Evolutionary conservation across 1,140 invertebrate genomes (phyloP), one percentile per base, ranked within the genome.

Genomic region (Aphidius ervi): DNA sequence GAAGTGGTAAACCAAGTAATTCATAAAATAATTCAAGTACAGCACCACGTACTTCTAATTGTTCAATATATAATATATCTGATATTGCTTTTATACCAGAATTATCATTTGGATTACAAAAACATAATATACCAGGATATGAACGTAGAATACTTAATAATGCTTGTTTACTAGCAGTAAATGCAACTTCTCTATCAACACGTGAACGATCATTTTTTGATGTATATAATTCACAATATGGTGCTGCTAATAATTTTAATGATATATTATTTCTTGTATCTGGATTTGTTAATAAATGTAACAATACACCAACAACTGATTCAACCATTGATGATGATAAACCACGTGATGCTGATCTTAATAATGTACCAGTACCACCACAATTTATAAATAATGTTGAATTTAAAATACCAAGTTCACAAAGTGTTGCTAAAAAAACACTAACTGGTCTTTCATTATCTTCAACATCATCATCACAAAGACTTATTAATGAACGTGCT

Each of bases 21-120:
- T 97, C 94, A 76, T 94, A 97, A 10, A 98, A 80, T 49, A 97
- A 80, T 74, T 96, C 94, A 69, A 98, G 79, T 66, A 97, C 88
- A 50, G 91, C 90, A 84, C 92, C 92, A 76, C 93, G 83, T 68
- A 94, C 91, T 83, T 97, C 92, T 48, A 89, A 73, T 71, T 95
- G 89, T 63, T 92, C 90, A 60, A 96, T 83, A 73, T 95, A 92
- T 2, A 97, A 76, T 55, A 94, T 89, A 70, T 93, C 89, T 9
- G 96, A 88, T 59, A 97, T 85, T 9, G 94, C 90, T 67, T 88
- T 87, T 23, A 97, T 79, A 1, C 90, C 89, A 4, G 86, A 86
- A 63, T 83, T 81, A 69, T 87, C 84, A 65, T 81, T 81, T 2
- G 90, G 89, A 75, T 88, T 84, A 77, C 91, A 94, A 78, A 95